Conservation (phyloP, 30 jellyfish, hydroid and myxozoan genomes). For the Pelagia noctiluca region DNA sequence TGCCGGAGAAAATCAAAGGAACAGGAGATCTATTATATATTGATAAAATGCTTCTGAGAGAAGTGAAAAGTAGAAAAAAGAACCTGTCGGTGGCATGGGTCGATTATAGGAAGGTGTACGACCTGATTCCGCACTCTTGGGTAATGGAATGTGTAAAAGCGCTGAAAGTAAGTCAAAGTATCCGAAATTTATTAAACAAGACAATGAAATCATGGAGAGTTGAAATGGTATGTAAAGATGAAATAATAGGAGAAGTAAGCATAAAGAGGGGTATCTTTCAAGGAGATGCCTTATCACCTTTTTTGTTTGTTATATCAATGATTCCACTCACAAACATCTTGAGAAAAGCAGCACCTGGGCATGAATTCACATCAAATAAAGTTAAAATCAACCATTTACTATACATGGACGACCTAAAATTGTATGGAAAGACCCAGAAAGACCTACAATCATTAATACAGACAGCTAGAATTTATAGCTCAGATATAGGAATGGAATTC, state of each 20-base stretch:
- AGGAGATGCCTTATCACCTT: slow-evolving; percentile 6
- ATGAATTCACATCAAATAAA: not conserved
- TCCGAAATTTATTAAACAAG: not conserved
- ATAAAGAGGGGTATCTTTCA: not conserved
- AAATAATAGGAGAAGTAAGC: slow-evolving; percentile 4
- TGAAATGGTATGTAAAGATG: not conserved
- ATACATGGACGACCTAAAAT: slow-evolving; percentile 8
- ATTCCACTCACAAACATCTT: not conserved
- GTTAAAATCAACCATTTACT: not conserved
- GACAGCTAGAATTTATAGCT: not conserved
- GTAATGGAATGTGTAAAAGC: not conserved
- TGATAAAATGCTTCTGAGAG: not conserved
- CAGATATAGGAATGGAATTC: slow-evolving; percentile 37
- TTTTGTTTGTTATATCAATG: not conserved
- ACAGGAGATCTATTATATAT: slow-evolving; percentile 8
- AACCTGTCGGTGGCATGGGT: not conserved
- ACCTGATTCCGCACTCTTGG: not conserved
- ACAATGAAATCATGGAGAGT: not conserved
- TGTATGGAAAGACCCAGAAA: slow-evolving; percentile 12
- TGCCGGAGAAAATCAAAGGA: not conserved
- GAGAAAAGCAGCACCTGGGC: not conserved
- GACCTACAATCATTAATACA: slow-evolving; percentile 8
- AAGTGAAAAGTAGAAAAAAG: not conserved
- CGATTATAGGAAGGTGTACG: slow-evolving; percentile 16
- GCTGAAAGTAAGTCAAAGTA: not conserved